A percentile compares a stretch with the other conserved stretches of the same genome.
Evolutionary conservation across 2,797 vertebrate genomes (phyloP).

Genomic region (Balearica regulorum): DNA sequence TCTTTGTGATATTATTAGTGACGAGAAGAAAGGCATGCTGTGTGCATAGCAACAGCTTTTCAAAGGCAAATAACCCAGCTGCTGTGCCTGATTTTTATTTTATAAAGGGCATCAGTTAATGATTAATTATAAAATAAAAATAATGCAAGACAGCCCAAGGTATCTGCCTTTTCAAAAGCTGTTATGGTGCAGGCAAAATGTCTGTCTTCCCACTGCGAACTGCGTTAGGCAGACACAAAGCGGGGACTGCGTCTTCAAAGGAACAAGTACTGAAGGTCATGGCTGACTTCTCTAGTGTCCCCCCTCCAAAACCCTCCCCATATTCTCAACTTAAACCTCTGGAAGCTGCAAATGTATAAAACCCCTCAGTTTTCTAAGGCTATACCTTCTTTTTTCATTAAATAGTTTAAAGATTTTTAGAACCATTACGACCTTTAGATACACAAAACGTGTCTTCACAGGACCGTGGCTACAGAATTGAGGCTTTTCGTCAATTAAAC

Average conservation of each 20-base stretch:
- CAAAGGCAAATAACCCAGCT: slow-evolving; percentile 8
- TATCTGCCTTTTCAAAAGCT: neutral
- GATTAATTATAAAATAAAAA: slow-evolving; percentile 11
- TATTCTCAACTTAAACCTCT: neutral
- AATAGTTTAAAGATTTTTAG: neutral
- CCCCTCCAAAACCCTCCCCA: too few species aligned
- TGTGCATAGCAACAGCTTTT: neutral
- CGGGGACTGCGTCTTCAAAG: neutral
- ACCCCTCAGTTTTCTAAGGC: neutral
- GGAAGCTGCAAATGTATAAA: neutral
- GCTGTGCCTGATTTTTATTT: neutral
- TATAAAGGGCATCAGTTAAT: neutral
- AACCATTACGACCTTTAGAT: neutral
- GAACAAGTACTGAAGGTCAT: neutral
- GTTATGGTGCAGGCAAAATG: neutral
- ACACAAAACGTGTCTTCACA: neutral
- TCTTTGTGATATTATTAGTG: neutral
- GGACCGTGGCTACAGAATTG: neutral
- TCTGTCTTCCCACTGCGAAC: neutral
- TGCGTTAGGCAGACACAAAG: neutral
- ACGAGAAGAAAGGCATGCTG: neutral
- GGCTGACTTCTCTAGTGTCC: neutral
- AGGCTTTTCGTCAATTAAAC: neutral
- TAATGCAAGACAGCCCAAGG: neutral
- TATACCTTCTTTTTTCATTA: neutral